phyloP scores from a whole-genome alignment of 1,140 invertebrate genomes.

The Parasteatoda tepidariorum region DNA sequence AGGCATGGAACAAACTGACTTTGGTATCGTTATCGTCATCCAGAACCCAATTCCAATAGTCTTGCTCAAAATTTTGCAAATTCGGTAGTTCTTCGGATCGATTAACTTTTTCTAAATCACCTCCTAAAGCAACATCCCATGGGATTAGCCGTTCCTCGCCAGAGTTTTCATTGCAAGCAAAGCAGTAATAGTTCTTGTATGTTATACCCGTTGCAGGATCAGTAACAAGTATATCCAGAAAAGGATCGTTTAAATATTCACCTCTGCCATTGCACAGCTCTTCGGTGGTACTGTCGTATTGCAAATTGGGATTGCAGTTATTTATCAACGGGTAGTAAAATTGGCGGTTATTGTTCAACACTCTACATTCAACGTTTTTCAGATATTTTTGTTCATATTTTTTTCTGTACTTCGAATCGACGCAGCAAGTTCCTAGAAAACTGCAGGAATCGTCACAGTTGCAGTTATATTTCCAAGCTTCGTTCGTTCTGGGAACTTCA shows the following conservation, averaged over 20 bases:
- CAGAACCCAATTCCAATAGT: no score
- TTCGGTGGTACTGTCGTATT: not conserved
- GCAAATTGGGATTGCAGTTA: not conserved
- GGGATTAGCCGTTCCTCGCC: not conserved
- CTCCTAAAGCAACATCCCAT: not conserved
- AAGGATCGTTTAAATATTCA: not conserved
- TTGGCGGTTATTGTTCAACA: not conserved
- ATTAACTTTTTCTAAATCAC: no score
- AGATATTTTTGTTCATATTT: not conserved
- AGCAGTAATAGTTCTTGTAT: slow-evolving; percentile 73
- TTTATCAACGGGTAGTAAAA: not conserved
- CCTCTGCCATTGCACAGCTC: not conserved
- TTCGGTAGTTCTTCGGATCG: no score
- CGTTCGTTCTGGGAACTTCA: not conserved
- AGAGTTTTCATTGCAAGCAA: slow-evolving; percentile 71
- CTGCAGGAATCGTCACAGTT: not conserved
- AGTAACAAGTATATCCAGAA: slow-evolving; percentile 68
- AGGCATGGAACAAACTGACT: no score
- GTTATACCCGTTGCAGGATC: slow-evolving; percentile 68
- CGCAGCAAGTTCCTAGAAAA: not conserved
- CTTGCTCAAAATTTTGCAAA: no score
- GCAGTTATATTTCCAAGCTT: not conserved
- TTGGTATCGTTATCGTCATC: no score
- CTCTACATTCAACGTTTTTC: not conserved
- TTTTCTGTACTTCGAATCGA: not conserved